These are phyloP conservation scores for Orthonychiurus folsomi DNA, from an alignment of 2,888 invertebrate genomes.

Conservation along the genomic window DNA sequence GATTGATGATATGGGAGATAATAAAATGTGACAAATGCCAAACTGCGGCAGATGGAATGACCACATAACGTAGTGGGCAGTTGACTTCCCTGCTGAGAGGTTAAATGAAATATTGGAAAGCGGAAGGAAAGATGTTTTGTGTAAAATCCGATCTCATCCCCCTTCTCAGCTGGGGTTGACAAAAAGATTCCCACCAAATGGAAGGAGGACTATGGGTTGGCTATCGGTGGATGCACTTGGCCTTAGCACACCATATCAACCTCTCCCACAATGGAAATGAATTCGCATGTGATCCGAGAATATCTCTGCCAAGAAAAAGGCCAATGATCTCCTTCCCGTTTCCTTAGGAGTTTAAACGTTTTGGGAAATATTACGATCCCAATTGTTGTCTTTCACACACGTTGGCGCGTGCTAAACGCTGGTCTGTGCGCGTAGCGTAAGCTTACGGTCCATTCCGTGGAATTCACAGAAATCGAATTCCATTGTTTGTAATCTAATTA, in stretches of 20 bases:
- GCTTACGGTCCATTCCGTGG: background rate
- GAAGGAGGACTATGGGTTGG: too few species aligned
- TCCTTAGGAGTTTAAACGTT: too few species aligned
- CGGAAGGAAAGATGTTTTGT: background rate
- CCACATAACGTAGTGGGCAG: too few species aligned
- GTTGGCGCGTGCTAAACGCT: background rate
- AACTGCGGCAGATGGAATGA: background rate
- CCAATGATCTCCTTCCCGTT: background rate
- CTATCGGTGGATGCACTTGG: too few species aligned
- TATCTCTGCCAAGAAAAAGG: background rate
- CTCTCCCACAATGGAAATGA: background rate
- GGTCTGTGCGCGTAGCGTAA: background rate
- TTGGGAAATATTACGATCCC: background rate
- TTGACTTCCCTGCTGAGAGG: slow-evolving; percentile 1
- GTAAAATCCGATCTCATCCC: background rate
- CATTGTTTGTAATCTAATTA: background rate
- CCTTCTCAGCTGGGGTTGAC: background rate
- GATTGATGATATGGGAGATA: background rate
- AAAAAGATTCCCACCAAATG: slow-evolving; percentile 1
- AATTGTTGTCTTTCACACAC: background rate
- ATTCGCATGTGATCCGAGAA: background rate
- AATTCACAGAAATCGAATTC: background rate
- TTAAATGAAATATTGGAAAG: background rate
- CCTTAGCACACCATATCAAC: background rate
- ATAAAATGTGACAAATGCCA: background rate